Conservation (phyloP, 2,888 invertebrate genomes). For the Hyposoter didymator region DNA sequence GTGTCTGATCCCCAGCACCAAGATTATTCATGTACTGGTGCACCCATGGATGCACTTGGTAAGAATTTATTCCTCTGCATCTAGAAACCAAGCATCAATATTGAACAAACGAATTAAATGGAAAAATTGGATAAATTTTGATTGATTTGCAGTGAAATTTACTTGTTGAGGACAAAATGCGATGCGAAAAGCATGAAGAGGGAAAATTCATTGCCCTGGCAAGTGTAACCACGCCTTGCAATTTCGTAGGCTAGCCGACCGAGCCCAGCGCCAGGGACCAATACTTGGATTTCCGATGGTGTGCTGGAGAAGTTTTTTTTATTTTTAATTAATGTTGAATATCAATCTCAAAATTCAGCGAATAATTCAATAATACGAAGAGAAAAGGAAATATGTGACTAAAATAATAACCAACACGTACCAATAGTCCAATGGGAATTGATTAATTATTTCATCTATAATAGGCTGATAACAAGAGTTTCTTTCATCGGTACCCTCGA, state of each 20-base stretch:
- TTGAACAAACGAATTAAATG: not conserved
- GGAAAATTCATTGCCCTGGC: slow-evolving; percentile 99
- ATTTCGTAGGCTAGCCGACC: slow-evolving; percentile 98
- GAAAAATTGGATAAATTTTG: not conserved
- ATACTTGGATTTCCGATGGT: slow-evolving; percentile 87
- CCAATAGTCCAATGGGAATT: slow-evolving; percentile 89
- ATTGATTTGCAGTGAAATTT: slow-evolving; percentile 70
- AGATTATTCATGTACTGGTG: slow-evolving; percentile 97
- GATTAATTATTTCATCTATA: slow-evolving; percentile 91
- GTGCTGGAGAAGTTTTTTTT: slow-evolving; percentile 80
- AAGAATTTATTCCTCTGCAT: slow-evolving; percentile 88
- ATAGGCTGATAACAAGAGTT: slow-evolving; percentile 96
- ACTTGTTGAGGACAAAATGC: slow-evolving; percentile 97
- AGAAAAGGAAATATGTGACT: slow-evolving; percentile 13
- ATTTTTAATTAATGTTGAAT: slow-evolving; percentile 67
- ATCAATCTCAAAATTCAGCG: not conserved
- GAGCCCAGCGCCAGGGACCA: slow-evolving; percentile 98
- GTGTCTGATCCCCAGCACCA: slow-evolving; percentile 92
- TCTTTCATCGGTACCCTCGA: slow-evolving; percentile 92
- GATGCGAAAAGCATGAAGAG: slow-evolving; percentile 99
- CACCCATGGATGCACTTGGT: slow-evolving; percentile 96
- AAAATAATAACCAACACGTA: slow-evolving; percentile 69
- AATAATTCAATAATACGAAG: not conserved
- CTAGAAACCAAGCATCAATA: slow-evolving; percentile 77
- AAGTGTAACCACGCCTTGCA: slow-evolving; percentile 94